Conservation (phyloP, 2,113 vertebrate species). For the Actinemys pallida region DNA sequence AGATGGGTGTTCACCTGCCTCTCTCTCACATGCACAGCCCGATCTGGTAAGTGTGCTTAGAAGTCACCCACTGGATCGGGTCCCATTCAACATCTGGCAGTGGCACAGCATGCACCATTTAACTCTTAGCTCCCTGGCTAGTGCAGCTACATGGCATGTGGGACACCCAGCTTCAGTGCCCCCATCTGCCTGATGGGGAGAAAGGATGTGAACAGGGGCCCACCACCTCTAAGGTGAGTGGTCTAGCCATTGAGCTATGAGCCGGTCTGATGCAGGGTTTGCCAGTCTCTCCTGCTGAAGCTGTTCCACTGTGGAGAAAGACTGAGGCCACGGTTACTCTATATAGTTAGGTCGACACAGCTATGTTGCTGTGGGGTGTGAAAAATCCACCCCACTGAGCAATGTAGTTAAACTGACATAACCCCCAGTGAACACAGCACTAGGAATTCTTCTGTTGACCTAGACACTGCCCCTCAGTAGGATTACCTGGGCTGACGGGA, state of each 20-base stretch:
- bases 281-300: neutral
- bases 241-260: no score
- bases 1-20: neutral
- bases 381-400: neutral
- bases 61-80: neutral
- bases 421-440: no score
- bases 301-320: neutral
- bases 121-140: neutral
- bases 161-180: neutral
- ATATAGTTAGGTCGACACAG: neutral
- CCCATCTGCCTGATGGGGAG: neutral
- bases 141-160: neutral
- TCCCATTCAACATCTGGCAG: neutral
- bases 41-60: neutral
- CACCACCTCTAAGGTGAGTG: no score
- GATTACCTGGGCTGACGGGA: no score
- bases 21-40: neutral
- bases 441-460: neutral
- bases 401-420: no score
- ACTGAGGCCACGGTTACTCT: neutral
- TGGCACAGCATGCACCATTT: neutral
- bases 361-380: neutral
- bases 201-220: neutral
- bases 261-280: neutral
- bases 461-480: no score